phyloP scores from a whole-genome alignment of 2,113 vertebrate genomes.

The Sinosuthora webbiana region DNA sequence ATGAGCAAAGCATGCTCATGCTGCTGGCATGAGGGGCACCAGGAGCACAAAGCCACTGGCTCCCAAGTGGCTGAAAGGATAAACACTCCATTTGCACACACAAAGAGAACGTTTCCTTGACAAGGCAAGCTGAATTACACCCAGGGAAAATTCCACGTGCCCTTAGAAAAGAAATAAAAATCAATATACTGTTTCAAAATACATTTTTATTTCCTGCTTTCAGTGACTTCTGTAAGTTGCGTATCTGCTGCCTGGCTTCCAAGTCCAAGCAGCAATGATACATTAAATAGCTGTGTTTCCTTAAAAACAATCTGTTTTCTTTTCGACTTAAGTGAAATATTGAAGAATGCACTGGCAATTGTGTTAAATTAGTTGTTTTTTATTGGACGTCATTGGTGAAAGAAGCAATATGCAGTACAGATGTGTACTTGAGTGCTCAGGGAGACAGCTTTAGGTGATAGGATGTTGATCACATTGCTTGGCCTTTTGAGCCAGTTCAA shows the following conservation, averaged over 20 bases:
- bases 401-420: not conserved
- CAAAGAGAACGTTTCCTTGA: not conserved
- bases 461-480: not conserved
- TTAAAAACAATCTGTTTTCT: not conserved
- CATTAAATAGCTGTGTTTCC: not conserved
- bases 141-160: not conserved
- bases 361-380: not conserved
- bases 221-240: not conserved
- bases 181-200: slow-evolving; percentile 1
- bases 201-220: slow-evolving; percentile 20
- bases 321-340: not conserved
- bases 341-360: not conserved
- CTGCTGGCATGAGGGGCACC: not conserved
- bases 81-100: not conserved
- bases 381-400: not conserved
- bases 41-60: not conserved
- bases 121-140: not conserved
- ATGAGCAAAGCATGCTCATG: rapidly evolving
- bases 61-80: not conserved
- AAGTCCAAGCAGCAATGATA: not conserved
- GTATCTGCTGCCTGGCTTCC: not conserved
- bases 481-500: not conserved
- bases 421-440: not conserved
- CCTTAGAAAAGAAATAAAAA: not conserved
- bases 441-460: not conserved